Evolutionary conservation across 2,797 vertebrate species (phyloP), one percentile per base, ranked within the genome.

Genomic region (Pseudochirops corinnae): DNA sequence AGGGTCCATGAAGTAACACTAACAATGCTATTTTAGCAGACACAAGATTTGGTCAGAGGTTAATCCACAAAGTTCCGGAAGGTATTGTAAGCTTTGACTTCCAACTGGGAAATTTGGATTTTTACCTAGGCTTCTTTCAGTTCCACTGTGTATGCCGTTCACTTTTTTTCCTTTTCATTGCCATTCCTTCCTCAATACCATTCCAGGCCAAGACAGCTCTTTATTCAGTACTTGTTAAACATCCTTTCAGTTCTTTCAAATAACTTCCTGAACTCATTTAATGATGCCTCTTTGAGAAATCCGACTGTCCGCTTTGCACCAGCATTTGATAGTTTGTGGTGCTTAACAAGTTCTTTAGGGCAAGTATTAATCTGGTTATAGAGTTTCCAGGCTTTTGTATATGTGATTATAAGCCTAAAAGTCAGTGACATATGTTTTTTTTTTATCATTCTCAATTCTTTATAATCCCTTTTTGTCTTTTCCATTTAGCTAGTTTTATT

Each of bases 401-500:
- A 93, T 11, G 94, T 95, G 58, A 87, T 92, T 92, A 1, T 58
- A 62, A 91, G 91, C 95, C 94, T 95, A 95, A 94, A 97, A 94
- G 91, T 93, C 58, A 93, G 5, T 93, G 90, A 91, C 91, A 94
- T 57, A 97, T 67, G 62, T 95, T 24, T 57, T 55, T 55, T 94
- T 96, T 74, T 96, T 55, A 93, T 96, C 46, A 21, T 55, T 94
- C 60, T 96, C 95, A 52, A 4, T 97, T 96, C 92, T 94, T 95
- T 95, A 93, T 96, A 90, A 46, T 82, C 21, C 74, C n/a, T 95
- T 13, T 91, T 94, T 94, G 93, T 91, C 39, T 82, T 55, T 56
- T 93, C n/a, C 53, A 56, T 28, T 74, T 92, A 91, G 33, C 56
- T 95, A 91, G 92, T 87, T 96, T 97, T 53, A 94, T 90, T 94